Conservation (phyloP, 2,888 invertebrate species). For the Labia minor region DNA sequence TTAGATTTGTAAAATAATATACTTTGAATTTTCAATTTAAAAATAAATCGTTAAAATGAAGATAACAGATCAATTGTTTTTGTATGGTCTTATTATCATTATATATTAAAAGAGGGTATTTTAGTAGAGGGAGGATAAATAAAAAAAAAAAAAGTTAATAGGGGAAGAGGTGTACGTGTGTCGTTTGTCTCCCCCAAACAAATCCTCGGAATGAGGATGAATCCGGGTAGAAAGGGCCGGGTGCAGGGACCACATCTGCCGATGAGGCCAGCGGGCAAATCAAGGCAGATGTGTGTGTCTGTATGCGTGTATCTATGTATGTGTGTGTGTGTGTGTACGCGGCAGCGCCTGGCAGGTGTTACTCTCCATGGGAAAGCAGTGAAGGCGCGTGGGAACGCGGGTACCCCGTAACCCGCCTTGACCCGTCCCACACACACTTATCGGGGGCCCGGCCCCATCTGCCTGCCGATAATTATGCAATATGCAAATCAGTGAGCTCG, state of each 20-base stretch:
- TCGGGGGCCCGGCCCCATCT: slow-evolving; percentile 7
- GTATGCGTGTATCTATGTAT: background rate
- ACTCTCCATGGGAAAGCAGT: background rate
- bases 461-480: slow-evolving; percentile 8
- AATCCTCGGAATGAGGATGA: slow-evolving; percentile 2
- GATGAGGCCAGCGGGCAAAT: slow-evolving; percentile 13
- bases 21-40: too few relatives aligned
- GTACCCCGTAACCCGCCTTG: slow-evolving; percentile 13
- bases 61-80: too few relatives aligned
- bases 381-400: slow-evolving; percentile 13
- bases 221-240: slow-evolving; percentile 13
- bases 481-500: background rate
- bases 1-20: too few relatives aligned
- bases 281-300: background rate
- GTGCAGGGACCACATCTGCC: slow-evolving; percentile 7
- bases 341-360: background rate
- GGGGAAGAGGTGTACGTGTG: too few relatives aligned
- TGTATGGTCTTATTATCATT: too few relatives aligned
- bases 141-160: too few relatives aligned
- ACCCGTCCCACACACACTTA: background rate
- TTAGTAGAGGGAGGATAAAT: too few relatives aligned
- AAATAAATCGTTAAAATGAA: too few relatives aligned
- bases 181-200: background rate
- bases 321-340: background rate
- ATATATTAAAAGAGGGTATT: too few relatives aligned